Base-by-base conservation (phyloP, 1,140 invertebrate species). In the Venturia canescens region DNA sequence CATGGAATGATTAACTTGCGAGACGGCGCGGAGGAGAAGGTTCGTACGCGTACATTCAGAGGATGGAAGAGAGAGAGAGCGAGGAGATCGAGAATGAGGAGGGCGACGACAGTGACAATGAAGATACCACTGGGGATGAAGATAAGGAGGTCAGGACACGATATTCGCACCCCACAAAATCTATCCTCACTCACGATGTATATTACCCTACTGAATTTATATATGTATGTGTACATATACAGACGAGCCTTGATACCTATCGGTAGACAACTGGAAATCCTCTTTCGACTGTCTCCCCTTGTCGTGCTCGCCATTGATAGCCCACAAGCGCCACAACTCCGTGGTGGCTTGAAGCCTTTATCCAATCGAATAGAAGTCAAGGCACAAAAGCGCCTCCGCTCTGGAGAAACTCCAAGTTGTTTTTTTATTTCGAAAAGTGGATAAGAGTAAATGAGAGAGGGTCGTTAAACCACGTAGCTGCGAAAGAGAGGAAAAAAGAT, bases 1-100 rank as follows among this genome's bases (percentile, higher is more conserved):
- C 57, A 60, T n/a, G 57, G n/a, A 60, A 60, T 60, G 57, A 60
- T 60, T 60, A 60, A 60, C 57, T 60, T 60, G 57, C 57, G 57
- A 60, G 57, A 60, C 57, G 57, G 3, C 57, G 7, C 16, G 57
- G 6, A 60, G 18, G n/a, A 60, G 57, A n/a, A 21, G n/a, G 57
- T n/a, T 16, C 6, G 57, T 60, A 21, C n/a, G 21, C n/a, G 31
- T 34, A 34, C 7, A n/a, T n/a, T n/a, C n/a, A n/a, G n/a, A 34
- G 31, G 31, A 34, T 3, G 31, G 31, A 34, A 7, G 31, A 34
- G 31, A 3, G 31, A 3, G 31, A 34, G 31, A 7, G 7, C 7
- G 31, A 7, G 31, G 31, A 34, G 31, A 34, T 3, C 31, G 31
- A 34, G 31, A 34, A 7, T 34, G 7, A 34, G 31, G 31, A 34